Percentiles rank a stretch among this genome's conserved stretches.
phyloP scores from a whole-genome alignment of 2,113 vertebrate species.

The Naja naja region DNA sequence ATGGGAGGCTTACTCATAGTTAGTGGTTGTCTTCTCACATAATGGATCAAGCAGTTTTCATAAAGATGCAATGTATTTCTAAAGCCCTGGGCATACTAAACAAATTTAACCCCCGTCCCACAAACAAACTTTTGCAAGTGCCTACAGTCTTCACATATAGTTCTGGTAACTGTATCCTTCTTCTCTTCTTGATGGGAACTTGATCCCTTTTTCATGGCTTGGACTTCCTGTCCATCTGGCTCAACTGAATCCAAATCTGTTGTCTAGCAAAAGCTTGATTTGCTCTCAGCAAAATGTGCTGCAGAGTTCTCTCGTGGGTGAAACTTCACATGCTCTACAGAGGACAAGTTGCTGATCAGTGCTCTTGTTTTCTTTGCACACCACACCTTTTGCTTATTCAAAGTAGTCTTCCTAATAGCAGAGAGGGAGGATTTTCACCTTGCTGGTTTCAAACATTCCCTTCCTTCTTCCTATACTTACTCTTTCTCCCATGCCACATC shows the following conservation, averaged over 20 bases:
- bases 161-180: neutral
- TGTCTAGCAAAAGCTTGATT: neutral
- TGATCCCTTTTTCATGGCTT: neutral
- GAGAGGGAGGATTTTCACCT: neutral
- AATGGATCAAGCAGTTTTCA: neutral
- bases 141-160: neutral
- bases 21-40: neutral
- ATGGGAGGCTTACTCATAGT: neutral
- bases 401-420: neutral
- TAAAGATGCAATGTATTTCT: neutral
- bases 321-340: neutral
- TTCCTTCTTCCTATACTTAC: neutral
- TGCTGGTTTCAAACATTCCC: neutral
- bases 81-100: neutral
- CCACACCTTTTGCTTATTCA: neutral
- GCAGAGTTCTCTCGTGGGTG: neutral
- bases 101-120: neutral
- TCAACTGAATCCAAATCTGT: neutral
- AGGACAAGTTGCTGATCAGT: neutral
- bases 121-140: neutral
- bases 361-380: neutral
- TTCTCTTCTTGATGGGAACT: neutral
- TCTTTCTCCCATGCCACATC: neutral
- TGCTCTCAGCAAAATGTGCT: neutral
- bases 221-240: neutral